Conservation (phyloP, 2,113 vertebrate species). For the Aptenodytes patagonicus region DNA sequence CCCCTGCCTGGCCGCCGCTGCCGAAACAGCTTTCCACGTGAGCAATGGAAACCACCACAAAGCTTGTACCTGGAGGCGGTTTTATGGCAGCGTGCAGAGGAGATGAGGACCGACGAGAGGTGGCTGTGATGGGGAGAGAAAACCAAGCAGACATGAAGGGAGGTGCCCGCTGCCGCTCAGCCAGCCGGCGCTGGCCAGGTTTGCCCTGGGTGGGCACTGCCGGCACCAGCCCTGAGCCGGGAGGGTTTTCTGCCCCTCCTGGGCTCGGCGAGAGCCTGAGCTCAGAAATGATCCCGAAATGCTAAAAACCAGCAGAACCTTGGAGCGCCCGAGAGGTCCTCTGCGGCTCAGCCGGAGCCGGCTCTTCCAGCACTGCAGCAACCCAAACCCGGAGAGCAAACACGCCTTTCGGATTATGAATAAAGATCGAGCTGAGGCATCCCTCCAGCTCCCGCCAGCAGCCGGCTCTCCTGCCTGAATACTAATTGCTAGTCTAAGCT, state of each 20-base stretch:
- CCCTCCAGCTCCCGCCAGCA: background rate
- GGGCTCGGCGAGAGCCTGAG: background rate
- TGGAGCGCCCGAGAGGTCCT: background rate
- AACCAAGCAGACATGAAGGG: fast-evolving
- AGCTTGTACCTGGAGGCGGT: background rate
- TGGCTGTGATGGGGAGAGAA: background rate
- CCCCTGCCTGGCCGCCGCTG: fast-evolving
- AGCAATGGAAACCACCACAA: background rate
- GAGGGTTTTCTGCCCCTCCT: background rate
- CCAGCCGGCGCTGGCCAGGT: background rate
- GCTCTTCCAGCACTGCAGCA: background rate
- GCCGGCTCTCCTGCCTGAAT: background rate
- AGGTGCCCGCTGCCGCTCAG: background rate
- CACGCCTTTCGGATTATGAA: background rate
- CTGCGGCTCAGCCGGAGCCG: background rate
- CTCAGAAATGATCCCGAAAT: background rate
- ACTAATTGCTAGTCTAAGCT: background rate
- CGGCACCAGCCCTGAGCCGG: fast-evolving
- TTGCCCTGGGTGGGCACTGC: background rate
- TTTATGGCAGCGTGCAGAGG: background rate
- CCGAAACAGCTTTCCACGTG: background rate
- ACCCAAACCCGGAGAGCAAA: background rate
- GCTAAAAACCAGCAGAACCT: background rate
- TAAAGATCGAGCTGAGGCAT: background rate
- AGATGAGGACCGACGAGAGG: background rate